Evolutionary conservation across 1,140 invertebrate species (phyloP).

Genomic region (Colletes gigas): DNA sequence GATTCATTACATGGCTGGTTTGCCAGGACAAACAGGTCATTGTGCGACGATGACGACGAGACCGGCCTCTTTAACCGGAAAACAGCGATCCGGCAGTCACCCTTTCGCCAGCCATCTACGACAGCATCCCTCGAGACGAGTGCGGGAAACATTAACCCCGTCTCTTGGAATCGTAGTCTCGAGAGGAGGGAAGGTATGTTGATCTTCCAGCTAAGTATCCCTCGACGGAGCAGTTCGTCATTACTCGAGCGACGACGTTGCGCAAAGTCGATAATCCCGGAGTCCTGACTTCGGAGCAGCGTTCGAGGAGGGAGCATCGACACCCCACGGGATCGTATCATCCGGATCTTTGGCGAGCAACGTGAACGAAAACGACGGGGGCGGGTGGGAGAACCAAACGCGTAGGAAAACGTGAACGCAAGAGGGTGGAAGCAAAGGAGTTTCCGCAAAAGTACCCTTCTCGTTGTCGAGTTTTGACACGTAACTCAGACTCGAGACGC

Average conservation of each 20-base stretch:
- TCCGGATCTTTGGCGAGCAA: not conserved
- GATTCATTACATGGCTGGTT: slow-evolving; percentile 79
- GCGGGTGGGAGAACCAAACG: not conserved
- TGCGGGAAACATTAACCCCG: slow-evolving; percentile 9
- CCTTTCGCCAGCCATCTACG: slow-evolving; percentile 26
- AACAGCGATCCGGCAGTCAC: slow-evolving; percentile 27
- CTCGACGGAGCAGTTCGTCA: slow-evolving; percentile 41
- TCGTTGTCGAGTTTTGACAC: slow-evolving; percentile 40
- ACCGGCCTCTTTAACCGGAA: slow-evolving; percentile 43
- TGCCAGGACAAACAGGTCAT: slow-evolving; percentile 76
- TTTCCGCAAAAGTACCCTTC: slow-evolving; percentile 14
- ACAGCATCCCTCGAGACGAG: slow-evolving; percentile 15
- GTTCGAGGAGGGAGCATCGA: not conserved
- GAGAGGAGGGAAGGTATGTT: not conserved
- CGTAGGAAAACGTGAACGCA: slow-evolving; percentile 6
- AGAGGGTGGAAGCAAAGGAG: slow-evolving; percentile 31
- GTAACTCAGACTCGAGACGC: not conserved
- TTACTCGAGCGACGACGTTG: slow-evolving; percentile 26
- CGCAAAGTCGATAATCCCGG: slow-evolving; percentile 34
- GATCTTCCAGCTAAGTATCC: slow-evolving; percentile 13
- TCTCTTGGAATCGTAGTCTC: not conserved
- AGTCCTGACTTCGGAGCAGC: too few relatives aligned
- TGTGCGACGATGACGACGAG: slow-evolving; percentile 55
- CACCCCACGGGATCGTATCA: not conserved
- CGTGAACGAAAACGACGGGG: not conserved